A percentile compares a stretch with the other conserved stretches of the same genome.
These are phyloP conservation scores for Dallia pectoralis DNA, from an alignment of 2,797 vertebrate genomes.

Conservation along the genomic window DNA sequence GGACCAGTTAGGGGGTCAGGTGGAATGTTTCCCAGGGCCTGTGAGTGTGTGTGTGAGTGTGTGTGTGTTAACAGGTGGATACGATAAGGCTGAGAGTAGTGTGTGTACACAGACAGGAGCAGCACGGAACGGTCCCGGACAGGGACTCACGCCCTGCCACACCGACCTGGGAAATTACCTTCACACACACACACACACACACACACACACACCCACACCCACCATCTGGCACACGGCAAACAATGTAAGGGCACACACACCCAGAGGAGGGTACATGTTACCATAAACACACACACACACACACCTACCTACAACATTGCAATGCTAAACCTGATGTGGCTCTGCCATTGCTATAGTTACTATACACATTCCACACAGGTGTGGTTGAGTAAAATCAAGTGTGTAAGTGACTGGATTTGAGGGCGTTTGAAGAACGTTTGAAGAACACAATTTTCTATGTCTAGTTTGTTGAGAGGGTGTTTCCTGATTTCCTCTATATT, in stretches of 20 bases:
- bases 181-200: conserved; percentile 7
- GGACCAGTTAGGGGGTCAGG: conserved; percentile 51
- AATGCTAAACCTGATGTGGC: neutral
- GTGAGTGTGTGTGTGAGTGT: neutral
- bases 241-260: conserved; percentile 22
- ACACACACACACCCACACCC: conserved; percentile 33
- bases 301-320: neutral
- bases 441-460: conserved; percentile 26
- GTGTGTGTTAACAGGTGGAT: conserved; percentile 57
- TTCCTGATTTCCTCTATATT: conserved; percentile 44
- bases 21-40: conserved; percentile 69
- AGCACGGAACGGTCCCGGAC: conserved; percentile 69
- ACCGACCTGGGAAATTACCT: conserved; percentile 39
- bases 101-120: conserved; percentile 75
- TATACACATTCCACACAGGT: neutral
- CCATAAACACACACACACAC: conserved; percentile 19
- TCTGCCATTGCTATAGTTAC: neutral
- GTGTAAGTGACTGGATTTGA: neutral
- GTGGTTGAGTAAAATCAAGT: neutral
- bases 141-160: conserved; percentile 17
- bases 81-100: conserved; percentile 64
- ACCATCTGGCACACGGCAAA: conserved; percentile 60
- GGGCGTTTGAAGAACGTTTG: neutral
- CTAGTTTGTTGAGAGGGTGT: conserved; percentile 47
- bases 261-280: no score